phyloP scores from a whole-genome alignment of 2,888 invertebrate genomes.

The Rotaria sp. region DNA sequence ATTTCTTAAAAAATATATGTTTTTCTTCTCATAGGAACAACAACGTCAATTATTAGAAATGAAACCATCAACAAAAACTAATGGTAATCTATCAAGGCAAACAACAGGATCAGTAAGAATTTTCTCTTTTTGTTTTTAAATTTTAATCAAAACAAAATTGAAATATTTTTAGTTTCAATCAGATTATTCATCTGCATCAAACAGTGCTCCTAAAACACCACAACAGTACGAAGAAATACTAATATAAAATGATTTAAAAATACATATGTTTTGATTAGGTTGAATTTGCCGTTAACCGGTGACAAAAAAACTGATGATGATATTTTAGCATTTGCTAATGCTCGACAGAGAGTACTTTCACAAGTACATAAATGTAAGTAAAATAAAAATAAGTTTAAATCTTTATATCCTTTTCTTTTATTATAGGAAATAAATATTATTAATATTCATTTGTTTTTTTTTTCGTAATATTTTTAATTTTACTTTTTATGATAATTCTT shows the following conservation, averaged over 20 bases:
- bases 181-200: not conserved
- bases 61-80: not conserved
- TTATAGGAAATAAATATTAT: not conserved
- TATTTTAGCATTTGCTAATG: conserved; percentile 54
- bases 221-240: not conserved
- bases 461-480: too few species aligned
- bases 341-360: conserved; percentile 46
- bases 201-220: not conserved
- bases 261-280: not conserved
- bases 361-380: conserved; percentile 26
- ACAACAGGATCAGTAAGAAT: not conserved
- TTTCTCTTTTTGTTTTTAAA: not conserved
- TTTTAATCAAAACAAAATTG: not conserved
- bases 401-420: not conserved
- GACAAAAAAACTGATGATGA: conserved; percentile 54
- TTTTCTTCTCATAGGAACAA: conserved; percentile 29
- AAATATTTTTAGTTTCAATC: not conserved
- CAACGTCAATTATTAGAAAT: conserved; percentile 20
- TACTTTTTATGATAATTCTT: too few species aligned
- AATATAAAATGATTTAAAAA: too few species aligned
- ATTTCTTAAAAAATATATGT: not conserved
- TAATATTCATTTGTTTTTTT: too few species aligned
- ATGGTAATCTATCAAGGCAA: not conserved
- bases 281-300: conserved; percentile 46
- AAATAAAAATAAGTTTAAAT: conserved; percentile 17